Conservation (phyloP, 2,113 vertebrate species). For the Gadus macrocephalus region DNA sequence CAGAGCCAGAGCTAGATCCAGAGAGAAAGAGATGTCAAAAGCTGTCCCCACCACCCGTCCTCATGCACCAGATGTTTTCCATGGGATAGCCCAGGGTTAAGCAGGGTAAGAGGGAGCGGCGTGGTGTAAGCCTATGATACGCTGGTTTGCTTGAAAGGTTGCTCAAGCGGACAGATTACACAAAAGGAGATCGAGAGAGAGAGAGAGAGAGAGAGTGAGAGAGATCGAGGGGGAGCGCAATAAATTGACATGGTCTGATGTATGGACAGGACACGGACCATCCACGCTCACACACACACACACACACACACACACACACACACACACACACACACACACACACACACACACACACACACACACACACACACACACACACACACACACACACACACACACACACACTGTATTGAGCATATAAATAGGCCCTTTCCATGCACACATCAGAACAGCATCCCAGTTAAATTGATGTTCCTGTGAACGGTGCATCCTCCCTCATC, state of each 20-base stretch:
- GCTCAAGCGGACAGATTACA: not conserved
- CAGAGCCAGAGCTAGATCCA: not conserved
- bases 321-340: conserved; percentile 17
- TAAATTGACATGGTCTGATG: conserved; percentile 28
- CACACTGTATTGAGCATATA: not conserved
- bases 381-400: not conserved
- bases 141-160: not conserved
- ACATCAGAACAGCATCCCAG: not conserved
- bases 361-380: not conserved
- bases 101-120: conserved; percentile 5
- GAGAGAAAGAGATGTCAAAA: not conserved
- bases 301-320: not conserved
- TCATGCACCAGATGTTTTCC: conserved; percentile 3
- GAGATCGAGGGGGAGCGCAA: not conserved
- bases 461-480: not conserved
- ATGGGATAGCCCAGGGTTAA: not conserved
- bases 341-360: conserved; percentile 18
- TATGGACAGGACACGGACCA: conserved; percentile 7
- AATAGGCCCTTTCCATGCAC: not conserved
- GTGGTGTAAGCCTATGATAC: conserved; percentile 5
- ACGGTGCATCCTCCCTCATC: not conserved
- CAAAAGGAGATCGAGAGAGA: not conserved
- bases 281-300: not conserved
- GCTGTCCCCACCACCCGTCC: no score
- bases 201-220: no score